These are phyloP conservation scores for Palythoa caribaeorum DNA, from an alignment of 92 coral and sea anemone species.

Conservation along the genomic window DNA sequence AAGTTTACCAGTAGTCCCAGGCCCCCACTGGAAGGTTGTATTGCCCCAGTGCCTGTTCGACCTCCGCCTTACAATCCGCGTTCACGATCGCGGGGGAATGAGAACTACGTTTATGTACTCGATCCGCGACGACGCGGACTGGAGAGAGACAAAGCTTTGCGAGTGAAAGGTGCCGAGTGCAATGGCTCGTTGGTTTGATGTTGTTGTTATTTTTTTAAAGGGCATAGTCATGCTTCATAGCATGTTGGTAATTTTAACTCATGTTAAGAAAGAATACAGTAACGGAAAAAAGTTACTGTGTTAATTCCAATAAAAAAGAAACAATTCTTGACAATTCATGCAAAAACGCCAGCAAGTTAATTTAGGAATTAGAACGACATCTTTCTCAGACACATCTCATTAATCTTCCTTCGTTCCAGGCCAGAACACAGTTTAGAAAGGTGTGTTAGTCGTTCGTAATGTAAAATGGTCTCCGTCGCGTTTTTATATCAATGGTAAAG, in stretches of 20 bases:
- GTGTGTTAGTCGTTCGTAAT: not conserved
- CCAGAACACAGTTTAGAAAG: not conserved
- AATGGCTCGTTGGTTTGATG: slow-evolving; percentile 69
- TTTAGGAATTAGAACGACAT: too few species aligned
- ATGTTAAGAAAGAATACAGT: too few species aligned
- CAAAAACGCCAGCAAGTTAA: too few species aligned
- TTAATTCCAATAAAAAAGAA: not conserved
- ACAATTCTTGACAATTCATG: not conserved
- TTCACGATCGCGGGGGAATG: slow-evolving; percentile 85
- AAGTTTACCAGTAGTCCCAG: slow-evolving; percentile 95
- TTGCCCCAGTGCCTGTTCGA: slow-evolving; percentile 80
- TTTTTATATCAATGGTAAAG: not conserved
- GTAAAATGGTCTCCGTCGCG: not conserved
- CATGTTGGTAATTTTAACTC: not conserved
- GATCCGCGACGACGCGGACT: slow-evolving; percentile 72
- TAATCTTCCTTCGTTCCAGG: too few species aligned
- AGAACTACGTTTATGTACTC: slow-evolving; percentile 75
- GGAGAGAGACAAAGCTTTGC: slow-evolving; percentile 52
- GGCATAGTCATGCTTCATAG: not conserved
- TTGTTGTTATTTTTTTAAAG: not conserved
- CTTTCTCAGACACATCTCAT: too few species aligned
- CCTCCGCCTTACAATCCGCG: slow-evolving; percentile 82
- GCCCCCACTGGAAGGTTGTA: slow-evolving; percentile 77
- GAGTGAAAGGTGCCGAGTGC: slow-evolving; percentile 55
- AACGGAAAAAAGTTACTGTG: not conserved